Evolutionary conservation across 1,140 invertebrate species (phyloP).

Genomic region (Micrasema longulum): DNA sequence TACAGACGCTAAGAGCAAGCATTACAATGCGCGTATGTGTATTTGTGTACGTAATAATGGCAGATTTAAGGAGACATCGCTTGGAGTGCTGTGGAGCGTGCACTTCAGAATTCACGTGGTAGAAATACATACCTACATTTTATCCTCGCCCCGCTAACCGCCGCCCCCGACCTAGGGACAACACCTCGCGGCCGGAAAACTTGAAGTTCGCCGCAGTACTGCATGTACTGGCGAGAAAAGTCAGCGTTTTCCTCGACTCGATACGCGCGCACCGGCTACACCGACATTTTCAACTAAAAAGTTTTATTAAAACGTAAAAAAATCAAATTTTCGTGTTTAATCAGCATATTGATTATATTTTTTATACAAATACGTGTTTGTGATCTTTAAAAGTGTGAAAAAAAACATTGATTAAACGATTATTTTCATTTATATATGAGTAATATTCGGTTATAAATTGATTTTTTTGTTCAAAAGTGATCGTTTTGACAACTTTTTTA

Average conservation of each 20-base stretch:
- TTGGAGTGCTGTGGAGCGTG: conserved; percentile 19
- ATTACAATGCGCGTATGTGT: neutral
- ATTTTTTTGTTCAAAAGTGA: too few relatives aligned
- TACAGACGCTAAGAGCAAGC: too few relatives aligned
- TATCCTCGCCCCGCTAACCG: conserved; percentile 20
- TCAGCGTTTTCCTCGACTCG: conserved; percentile 37
- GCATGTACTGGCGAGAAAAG: conserved; percentile 40
- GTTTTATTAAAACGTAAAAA: neutral
- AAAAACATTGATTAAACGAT: too few relatives aligned
- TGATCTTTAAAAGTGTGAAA: too few relatives aligned
- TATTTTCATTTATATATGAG: too few relatives aligned
- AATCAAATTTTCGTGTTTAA: too few relatives aligned
- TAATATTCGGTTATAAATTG: too few relatives aligned
- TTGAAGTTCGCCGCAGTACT: conserved; percentile 31
- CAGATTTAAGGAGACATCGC: conserved; percentile 11
- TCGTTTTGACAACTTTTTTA: too few relatives aligned
- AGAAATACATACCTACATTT: neutral
- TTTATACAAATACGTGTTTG: too few relatives aligned
- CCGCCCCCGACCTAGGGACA: neutral
- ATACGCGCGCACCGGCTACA: conserved; percentile 1
- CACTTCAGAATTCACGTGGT: conserved; percentile 36
- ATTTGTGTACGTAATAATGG: conserved; percentile 1
- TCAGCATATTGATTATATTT: too few relatives aligned
- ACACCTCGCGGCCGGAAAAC: conserved; percentile 35
- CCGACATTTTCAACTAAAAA: conserved; percentile 1